Percentiles rank a stretch among this genome's conserved stretches.
phyloP scores from a whole-genome alignment of 2,888 invertebrate genomes.

The Phania funesta region DNA sequence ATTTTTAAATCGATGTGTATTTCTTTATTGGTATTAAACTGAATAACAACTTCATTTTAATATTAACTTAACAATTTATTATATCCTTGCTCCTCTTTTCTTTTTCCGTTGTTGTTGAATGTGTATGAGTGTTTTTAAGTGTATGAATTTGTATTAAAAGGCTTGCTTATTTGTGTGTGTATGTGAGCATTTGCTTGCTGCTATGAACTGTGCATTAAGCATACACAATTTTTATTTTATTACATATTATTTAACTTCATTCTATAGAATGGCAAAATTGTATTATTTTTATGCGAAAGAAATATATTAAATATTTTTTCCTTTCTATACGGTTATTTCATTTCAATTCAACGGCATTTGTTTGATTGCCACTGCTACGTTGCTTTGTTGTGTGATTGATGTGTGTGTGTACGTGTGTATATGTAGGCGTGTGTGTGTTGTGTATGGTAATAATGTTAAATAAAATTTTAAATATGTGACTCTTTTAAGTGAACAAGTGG shows the following conservation, averaged over 20 bases:
- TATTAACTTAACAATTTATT: constrained; percentile 36
- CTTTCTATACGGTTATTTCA: constrained; percentile 44
- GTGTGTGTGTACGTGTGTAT: neutral
- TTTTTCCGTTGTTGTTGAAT: neutral
- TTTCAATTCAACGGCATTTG: constrained; percentile 15
- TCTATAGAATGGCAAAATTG: constrained; percentile 56
- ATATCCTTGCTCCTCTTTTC: neutral
- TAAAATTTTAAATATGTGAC: constrained; percentile 46
- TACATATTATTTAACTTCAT: constrained; percentile 62
- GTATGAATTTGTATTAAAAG: constrained; percentile 10
- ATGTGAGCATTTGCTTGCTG: neutral
- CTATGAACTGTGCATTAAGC: constrained; percentile 42
- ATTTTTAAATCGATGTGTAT: constrained; percentile 25
- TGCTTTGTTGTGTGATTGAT: neutral
- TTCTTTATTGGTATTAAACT: constrained; percentile 51
- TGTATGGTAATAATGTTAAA: constrained; percentile 20
- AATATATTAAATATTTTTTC: constrained; percentile 16
- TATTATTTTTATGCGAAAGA: constrained; percentile 56
- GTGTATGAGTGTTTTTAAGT: neutral
- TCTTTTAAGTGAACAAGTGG: constrained; percentile 9
- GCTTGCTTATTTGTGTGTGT: neutral
- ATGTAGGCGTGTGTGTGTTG: too few species aligned
- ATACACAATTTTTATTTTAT: constrained; percentile 47
- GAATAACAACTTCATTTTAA: constrained; percentile 51
- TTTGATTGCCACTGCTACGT: neutral